Conservation (phyloP, 2,797 vertebrate species). For the Steatocranus sp. region DNA sequence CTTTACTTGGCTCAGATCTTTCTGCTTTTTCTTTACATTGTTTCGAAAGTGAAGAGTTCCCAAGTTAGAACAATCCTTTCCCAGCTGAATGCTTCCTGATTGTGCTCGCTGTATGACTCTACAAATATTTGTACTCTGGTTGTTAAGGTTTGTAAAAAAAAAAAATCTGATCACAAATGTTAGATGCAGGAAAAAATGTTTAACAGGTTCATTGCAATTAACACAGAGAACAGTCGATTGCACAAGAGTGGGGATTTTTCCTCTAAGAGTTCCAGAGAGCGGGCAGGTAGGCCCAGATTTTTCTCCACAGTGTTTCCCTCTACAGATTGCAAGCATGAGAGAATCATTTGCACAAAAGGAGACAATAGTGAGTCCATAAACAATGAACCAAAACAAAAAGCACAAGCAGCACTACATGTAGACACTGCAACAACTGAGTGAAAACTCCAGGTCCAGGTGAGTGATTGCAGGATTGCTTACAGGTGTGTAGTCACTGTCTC, state of each 20-base stretch:
- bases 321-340: not conserved
- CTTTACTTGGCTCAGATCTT: not conserved
- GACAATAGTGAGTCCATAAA: not conserved
- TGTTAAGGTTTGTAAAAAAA: not conserved
- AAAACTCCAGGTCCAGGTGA: not conserved
- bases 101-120: not conserved
- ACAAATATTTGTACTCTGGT: not conserved
- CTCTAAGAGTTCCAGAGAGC: not conserved
- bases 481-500: not conserved
- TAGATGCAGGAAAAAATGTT: not conserved
- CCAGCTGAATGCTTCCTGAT: not conserved
- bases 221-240: not conserved
- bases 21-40: not conserved
- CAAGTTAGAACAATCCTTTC: not conserved
- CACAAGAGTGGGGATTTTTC: accelerated
- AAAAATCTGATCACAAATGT: not conserved
- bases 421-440: not conserved
- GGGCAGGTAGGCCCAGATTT: accelerated
- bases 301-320: not conserved
- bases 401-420: not conserved
- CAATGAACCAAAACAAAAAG: not conserved
- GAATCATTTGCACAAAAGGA: not conserved
- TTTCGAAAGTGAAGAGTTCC: not conserved
- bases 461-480: not conserved
- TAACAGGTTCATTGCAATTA: not conserved